A percentile compares a stretch with the other conserved stretches of the same genome.
These are phyloP conservation scores for Leucophenga montana DNA, from an alignment of 2,888 invertebrate species.

Conservation along the genomic window DNA sequence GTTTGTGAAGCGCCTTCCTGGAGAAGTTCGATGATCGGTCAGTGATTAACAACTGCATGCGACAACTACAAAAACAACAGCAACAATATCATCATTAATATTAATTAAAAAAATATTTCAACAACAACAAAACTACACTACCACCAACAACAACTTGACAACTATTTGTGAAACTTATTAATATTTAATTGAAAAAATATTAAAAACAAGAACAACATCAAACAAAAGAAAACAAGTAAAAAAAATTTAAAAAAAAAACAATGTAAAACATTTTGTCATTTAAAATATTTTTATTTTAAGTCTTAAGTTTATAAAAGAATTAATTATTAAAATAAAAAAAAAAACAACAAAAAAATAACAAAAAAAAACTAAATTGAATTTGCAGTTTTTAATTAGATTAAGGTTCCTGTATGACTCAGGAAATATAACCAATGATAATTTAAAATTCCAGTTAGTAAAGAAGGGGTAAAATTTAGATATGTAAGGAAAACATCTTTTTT, in stretches of 20 bases:
- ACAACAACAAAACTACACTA: constrained; percentile 45
- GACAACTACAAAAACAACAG: constrained; percentile 15
- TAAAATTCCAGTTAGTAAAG: too few species aligned
- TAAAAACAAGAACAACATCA: constrained; percentile 45
- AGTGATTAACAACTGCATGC: neutral
- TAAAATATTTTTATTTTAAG: constrained; percentile 74
- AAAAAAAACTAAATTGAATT: too few species aligned
- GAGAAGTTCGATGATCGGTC: constrained; percentile 4
- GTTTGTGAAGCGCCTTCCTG: constrained; percentile 23
- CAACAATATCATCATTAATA: constrained; percentile 11
- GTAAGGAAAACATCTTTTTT: too few species aligned
- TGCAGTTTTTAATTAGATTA: too few species aligned
- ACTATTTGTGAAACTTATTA: constrained; percentile 10
- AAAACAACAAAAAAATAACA: constrained; percentile 27
- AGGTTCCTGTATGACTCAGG: too few species aligned
- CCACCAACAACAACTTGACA: constrained; percentile 42
- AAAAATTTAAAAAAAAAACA: constrained; percentile 47
- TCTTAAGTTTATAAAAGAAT: constrained; percentile 73
- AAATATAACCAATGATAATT: too few species aligned
- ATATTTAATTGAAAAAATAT: constrained; percentile 14
- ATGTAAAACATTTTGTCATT: constrained; percentile 67
- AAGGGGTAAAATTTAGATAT: too few species aligned
- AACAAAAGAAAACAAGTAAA: constrained; percentile 50
- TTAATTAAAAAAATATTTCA: neutral
- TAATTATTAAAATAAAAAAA: constrained; percentile 68